These are phyloP conservation scores for Cairina moschata DNA, from an alignment of 2,113 vertebrate genomes.

Conservation along the genomic window DNA sequence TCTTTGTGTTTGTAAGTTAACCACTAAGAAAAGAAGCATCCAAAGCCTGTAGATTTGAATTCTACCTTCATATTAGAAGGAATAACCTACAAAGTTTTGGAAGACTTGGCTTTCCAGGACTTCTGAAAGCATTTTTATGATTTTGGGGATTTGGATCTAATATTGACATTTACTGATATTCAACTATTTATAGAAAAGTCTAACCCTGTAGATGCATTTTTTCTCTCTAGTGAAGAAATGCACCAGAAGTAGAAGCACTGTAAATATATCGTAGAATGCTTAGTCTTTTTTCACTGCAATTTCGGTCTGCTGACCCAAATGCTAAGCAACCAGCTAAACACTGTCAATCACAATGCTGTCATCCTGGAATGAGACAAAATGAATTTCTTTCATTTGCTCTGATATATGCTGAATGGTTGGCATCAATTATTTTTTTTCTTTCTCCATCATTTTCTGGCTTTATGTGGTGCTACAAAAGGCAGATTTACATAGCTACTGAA, in stretches of 20 bases:
- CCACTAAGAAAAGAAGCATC: background rate
- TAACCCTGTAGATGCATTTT: background rate
- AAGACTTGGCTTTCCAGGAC: background rate
- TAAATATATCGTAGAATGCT: background rate
- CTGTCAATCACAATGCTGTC: background rate
- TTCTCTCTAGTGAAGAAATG: background rate
- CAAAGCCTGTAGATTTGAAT: background rate
- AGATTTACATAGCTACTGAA: slow-evolving; percentile 37
- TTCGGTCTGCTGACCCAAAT: slow-evolving; percentile 15
- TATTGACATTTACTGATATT: background rate
- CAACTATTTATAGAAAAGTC: background rate
- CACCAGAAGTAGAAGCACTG: background rate
- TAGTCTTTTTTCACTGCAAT: background rate
- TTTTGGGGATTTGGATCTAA: background rate
- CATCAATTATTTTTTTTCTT: background rate
- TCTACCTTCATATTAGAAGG: background rate
- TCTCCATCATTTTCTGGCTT: background rate
- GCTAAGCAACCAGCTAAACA: background rate
- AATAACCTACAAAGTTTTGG: background rate
- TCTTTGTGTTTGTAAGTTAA: background rate
- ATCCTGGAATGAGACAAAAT: background rate
- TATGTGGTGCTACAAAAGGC: slow-evolving; percentile 45
- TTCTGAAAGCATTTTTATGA: background rate
- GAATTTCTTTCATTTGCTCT: background rate
- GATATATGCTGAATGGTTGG: background rate